Base-by-base conservation (phyloP, 2,888 invertebrate species). In the Melanotus villosus region DNA sequence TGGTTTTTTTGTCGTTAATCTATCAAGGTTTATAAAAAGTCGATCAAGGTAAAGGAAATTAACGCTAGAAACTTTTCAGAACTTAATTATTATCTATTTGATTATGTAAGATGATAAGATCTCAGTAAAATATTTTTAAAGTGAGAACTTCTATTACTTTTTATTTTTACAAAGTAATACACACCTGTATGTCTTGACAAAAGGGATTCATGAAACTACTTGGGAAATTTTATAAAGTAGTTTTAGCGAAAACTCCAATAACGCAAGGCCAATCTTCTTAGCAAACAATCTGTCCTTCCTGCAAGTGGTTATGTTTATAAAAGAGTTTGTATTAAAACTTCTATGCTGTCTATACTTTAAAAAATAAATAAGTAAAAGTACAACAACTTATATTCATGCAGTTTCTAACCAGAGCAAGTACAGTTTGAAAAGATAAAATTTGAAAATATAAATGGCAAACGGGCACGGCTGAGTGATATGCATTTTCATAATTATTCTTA, bases 401-500 rank as follows among this genome's bases (percentile, higher is more conserved):
- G 10, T 52, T 52, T 18, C 52, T 52, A 32, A 32, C 52, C 52
- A 52, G 34, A n/a, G 5, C 18, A 19, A 10, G 32, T 16, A 30
- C 6, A 10, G 32, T 7, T 4, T 14, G 1, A 7, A 45, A 47
- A 52, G 52, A 52, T 52, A 52, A 52, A 52, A 52, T 19, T 52
- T 34, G 32, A 32, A 52, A 52, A 52, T 10, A 19, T n/a, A n/a
- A 19, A 9, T 19, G 45, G 45, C 18, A 38, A 38, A 38, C 10
- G 38, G 14, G 38, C 38, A 3, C 23, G 23, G 10, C 47, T 2
- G 16, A 18, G 47, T 26, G 47, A 26, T 26, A 26, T 47, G 26
- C 47, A 47, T 47, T 47, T 47, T 47, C 18, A 47, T 47, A 47
- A 47, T 47, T 47, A 47, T 47, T 47, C 47, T 47, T 47, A 26